Base-by-base conservation (phyloP, 2,888 invertebrate species). In the Phrixothrix hirtus region DNA sequence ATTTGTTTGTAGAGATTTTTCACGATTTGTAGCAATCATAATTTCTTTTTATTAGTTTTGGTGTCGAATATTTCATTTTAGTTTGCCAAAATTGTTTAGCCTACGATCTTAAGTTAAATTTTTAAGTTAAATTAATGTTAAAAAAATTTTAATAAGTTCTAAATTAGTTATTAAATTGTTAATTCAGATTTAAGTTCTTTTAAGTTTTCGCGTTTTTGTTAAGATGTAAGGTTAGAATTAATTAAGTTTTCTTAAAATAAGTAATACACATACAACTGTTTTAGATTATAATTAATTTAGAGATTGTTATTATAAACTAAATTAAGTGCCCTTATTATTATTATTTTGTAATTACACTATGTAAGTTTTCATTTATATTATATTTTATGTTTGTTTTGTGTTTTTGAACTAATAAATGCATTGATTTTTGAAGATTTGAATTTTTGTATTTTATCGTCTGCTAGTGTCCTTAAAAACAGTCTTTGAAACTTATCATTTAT, bases 211-310 rank as follows among this genome's bases (percentile, higher is more conserved):
- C 17, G 9, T 11, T 41, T 29, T 48, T 48, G 17, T 48, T 41
- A 34, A 35, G 26, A 13, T 13, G 16, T 5, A 13, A 15, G 1
- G 36, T 45, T 17, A 27, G 26, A 16, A 16, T 38, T 46, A 46
- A 27, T 37, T 27, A 32, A 29, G 35, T 48, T 34, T 41, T 47
- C 50, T 48, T n/a, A 54, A 51, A 59, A 57, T 62, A 65, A 58
- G 69, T 68, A 70, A 71, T 72, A 70, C 68, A 72, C 73, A 73
- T 71, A 69, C 72, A 72, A 72, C 72, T 73, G 72, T 68, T 69
- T 67, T 57, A 37, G 44, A 36, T 36, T 44, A 30, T 34, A 41
- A 34, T 47, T 27, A 42, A 16, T 7, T 34, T 44, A 42, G 32
- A 27, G 25, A 16, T 43, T 43, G 37, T 54, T 42, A 47, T 36